Conservation (phyloP, 2,797 vertebrate species). For the Dicrostonyx torquatus region DNA sequence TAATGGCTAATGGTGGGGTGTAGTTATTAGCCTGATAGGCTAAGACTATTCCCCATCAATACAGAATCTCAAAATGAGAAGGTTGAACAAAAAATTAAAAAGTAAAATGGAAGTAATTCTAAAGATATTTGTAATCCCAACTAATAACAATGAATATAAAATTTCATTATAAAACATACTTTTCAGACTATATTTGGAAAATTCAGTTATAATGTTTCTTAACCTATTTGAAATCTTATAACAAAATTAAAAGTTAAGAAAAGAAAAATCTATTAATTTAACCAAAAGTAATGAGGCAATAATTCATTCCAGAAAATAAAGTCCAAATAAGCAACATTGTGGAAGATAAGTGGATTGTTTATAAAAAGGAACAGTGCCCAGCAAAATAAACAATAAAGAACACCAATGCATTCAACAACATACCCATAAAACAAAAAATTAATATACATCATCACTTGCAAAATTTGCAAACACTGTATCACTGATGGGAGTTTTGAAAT, state of each 20-base stretch:
- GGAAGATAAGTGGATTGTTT: not conserved
- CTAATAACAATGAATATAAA: not conserved
- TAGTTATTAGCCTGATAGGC: too few species aligned
- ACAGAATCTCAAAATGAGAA: not conserved
- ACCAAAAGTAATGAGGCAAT: not conserved
- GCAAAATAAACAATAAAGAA: not conserved
- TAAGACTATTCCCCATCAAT: too few species aligned
- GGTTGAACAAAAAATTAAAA: not conserved
- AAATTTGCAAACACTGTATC: not conserved
- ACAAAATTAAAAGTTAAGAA: slow-evolving; percentile 10
- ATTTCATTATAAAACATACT: not conserved
- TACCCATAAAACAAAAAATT: slow-evolving; percentile 10
- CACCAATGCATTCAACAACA: not conserved
- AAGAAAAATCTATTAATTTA: not conserved
- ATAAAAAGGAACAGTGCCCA: not conserved
- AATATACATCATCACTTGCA: not conserved
- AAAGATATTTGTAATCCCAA: not conserved
- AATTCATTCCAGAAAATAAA: slow-evolving; percentile 25
- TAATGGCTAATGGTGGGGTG: too few species aligned
- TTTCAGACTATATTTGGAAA: not conserved
- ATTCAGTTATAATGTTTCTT: not conserved
- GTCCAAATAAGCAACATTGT: not conserved
- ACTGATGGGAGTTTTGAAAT: not conserved
- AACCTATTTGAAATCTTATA: not conserved
- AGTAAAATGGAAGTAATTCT: not conserved